These are phyloP conservation scores for Araneus ventricosus DNA, from an alignment of 1,140 invertebrate genomes.

Conservation along the genomic window DNA sequence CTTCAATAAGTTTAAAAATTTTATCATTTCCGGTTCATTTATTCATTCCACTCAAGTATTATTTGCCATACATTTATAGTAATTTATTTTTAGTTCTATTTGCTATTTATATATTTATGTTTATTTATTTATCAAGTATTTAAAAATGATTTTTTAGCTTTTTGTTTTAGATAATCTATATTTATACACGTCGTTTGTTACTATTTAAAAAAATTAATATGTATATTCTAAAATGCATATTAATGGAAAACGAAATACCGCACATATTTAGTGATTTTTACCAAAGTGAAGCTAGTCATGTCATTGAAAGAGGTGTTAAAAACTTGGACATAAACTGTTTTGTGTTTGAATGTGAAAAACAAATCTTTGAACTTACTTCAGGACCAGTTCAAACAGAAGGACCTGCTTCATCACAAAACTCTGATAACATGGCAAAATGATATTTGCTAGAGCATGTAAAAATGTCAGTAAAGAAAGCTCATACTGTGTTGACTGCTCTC, in stretches of 20 bases:
- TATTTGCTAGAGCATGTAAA: not conserved
- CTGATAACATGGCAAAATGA: not conserved
- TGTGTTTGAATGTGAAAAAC: not conserved
- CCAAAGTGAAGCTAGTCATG: not conserved
- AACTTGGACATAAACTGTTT: not conserved
- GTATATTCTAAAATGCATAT: conserved; percentile 7
- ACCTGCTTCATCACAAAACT: not conserved
- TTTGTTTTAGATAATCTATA: conserved; percentile 19
- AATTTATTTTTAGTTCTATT: too few relatives aligned
- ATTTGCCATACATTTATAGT: not conserved
- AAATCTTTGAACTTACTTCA: not conserved
- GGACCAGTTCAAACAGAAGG: not conserved
- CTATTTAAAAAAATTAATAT: not conserved
- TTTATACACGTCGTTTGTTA: not conserved
- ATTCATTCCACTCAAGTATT: not conserved
- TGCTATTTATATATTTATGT: not conserved
- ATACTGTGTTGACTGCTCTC: not conserved
- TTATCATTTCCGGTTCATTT: not conserved
- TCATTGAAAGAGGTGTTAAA: not conserved
- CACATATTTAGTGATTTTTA: conserved; percentile 17
- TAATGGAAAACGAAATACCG: not conserved
- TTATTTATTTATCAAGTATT: not conserved
- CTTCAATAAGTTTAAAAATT: not conserved
- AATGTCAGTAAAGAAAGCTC: conserved; percentile 5
- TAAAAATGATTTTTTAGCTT: not conserved